Base-by-base conservation (phyloP, 2,888 invertebrate genomes). In the Gymnocheta viridis region DNA sequence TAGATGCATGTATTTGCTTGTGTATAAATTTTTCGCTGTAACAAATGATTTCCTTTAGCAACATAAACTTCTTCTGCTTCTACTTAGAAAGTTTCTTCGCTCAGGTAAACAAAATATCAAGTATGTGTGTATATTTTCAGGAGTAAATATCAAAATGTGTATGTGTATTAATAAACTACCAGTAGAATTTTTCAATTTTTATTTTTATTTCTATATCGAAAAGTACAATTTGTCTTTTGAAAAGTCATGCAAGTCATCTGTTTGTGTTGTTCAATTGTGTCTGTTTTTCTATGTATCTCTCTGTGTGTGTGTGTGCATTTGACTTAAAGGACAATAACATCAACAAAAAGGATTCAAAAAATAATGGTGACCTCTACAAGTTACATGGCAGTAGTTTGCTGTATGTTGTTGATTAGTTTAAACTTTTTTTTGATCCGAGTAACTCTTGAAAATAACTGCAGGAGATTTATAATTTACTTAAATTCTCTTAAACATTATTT, bases 241-340 rank as follows among this genome's bases (percentile, higher is more conserved):
- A 70, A 82, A 82, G 81, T 76, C 81, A 82, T 66, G 47, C 44
- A 74, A 81, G 51, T 49, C 49, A 24, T 54, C 58, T 64, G 70
- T 62, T 44, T 47, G 19, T 22, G 24, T 17, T 58, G 58, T 41
- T 60, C 12, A n/a, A 12, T 54, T 64, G 2, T 54, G n/a, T 32
- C 29, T 64, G 54, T 56, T 56, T 19, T 38, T 47, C n/a, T 24
- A 12, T 54, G 44, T 24, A 58, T 80, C 70, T 29, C 10, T 54
- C 38, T 17, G 74, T 74, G 10, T 14, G 24, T 19, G 10, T 69
- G 58, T 29, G 64, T 70, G 70, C 38, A 60, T 67, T 83, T 83
- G 80, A 76, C 69, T 76, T 80, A 41, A 64, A 76, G 66, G 58
- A 64, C 70, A 76, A 70, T 70, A 83, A 80, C 54, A 70, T 62